Evolutionary conservation across 2,113 vertebrate genomes (phyloP), one percentile per base, ranked within the genome.

Genomic region (Sinocyclocheilus maitianheensis): DNA sequence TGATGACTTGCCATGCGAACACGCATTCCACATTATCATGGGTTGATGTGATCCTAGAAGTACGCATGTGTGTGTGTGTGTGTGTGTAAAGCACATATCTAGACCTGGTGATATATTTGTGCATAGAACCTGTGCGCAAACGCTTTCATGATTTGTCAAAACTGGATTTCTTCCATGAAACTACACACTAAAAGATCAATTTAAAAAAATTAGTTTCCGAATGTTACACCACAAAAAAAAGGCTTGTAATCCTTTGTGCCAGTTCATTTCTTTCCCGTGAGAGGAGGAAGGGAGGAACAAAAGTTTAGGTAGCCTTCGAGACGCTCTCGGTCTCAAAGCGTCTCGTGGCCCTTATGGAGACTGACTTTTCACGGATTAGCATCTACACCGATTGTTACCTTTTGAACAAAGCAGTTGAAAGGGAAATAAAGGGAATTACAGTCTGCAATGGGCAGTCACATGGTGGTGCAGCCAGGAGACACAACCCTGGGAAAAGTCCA

Each of bases 341-440:
- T 92, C 92, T 92, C 89, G 90, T 94, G 93, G 92, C 93, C 91
- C 89, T 79, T 46, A 80, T 51, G 11, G 62, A 89, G 83, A 83
- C 85, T 91, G 89, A 89, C 92, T 92, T 93, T 89, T 92, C 92
- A 91, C 90, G 93, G 94, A 94, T 94, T 94, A 95, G 93, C 92
- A 94, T 94, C 93, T 90, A 92, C 89, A 90, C 90, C 89, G 91
- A 93, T 89, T 93, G 92, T 93, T 93, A 92, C 91, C 91, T 92
- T 93, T 43, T 88, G 91, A 89, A 91, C 92, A 91, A 89, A 93
- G 92, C 86, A 89, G 88, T 89, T 91, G 88, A 90, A 91, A 93
- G 91, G 83, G 86, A 90, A 89, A 92, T 93, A 93, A 92, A 92
- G 14, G 77, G 84, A 63, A 58, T 86, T 88, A 90, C 89, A 82